Evolutionary conservation across 2,797 vertebrate species (phyloP).

Genomic region (Microctenopoma stevenorrisi): DNA sequence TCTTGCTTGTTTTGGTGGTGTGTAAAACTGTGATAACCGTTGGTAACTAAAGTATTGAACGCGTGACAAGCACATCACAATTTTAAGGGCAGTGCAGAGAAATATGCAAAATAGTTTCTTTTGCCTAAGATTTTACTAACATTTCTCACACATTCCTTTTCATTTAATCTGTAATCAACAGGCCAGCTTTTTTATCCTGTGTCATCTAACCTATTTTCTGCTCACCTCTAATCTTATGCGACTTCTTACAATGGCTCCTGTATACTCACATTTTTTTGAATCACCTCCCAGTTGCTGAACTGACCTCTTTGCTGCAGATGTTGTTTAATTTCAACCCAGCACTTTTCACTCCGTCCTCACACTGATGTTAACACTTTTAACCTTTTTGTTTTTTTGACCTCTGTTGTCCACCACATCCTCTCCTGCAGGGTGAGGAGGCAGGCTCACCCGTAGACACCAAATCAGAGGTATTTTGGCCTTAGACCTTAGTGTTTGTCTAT

Average conservation of each 20-base stretch:
- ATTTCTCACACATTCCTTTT: constrained; percentile 41
- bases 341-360: constrained; percentile 32
- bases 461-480: constrained; percentile 83
- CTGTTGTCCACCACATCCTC: constrained; percentile 47
- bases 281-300: constrained; percentile 35
- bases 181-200: constrained; percentile 27
- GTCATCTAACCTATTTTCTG: constrained; percentile 19
- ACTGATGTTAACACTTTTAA: constrained; percentile 53
- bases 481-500: constrained; percentile 60
- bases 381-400: constrained; percentile 49
- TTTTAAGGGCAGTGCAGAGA: background rate
- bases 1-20: background rate
- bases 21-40: background rate
- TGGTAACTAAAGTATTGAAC: background rate
- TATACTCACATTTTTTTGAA: constrained; percentile 32
- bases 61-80: background rate
- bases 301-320: constrained; percentile 26
- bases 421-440: constrained; percentile 81
- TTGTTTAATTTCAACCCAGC: constrained; percentile 22
- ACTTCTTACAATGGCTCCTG: constrained; percentile 33
- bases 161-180: constrained; percentile 40
- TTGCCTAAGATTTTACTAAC: constrained; percentile 39
- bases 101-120: background rate
- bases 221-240: constrained; percentile 7
- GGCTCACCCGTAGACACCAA: constrained; percentile 83